These are phyloP conservation scores for Cheilosia scutellata DNA, from an alignment of 2,888 invertebrate species.

Conservation along the genomic window DNA sequence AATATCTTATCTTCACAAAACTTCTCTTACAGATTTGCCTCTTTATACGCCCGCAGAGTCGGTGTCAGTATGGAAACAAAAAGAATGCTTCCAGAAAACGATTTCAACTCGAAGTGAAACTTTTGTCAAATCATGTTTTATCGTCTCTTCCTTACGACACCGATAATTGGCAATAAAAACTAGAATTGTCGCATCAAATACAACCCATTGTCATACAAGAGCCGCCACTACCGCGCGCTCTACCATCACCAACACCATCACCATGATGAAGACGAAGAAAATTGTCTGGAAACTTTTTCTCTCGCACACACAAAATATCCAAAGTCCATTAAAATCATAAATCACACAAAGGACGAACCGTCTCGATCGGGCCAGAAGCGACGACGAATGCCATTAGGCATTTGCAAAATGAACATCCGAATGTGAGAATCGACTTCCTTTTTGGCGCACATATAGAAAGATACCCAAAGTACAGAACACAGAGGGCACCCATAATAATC, in stretches of 20 bases:
- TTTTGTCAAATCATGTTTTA: conserved; percentile 49
- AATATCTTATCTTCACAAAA: too few species aligned
- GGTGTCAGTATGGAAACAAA: background rate
- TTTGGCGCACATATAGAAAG: conserved; percentile 1
- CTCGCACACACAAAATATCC: conserved; percentile 33
- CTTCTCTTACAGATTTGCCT: background rate
- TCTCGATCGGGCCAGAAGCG: conserved; percentile 46
- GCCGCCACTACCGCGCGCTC: background rate
- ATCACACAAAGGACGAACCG: conserved; percentile 58
- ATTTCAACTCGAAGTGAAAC: conserved; percentile 46
- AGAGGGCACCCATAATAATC: conserved; percentile 12
- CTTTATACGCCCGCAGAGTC: background rate
- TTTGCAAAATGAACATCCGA: conserved; percentile 66
- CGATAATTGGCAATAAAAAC: conserved; percentile 69
- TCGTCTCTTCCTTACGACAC: conserved; percentile 53
- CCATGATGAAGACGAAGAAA: conserved; percentile 35
- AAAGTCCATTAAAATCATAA: conserved; percentile 72
- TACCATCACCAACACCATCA: background rate
- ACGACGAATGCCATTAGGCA: conserved; percentile 66
- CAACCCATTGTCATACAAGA: conserved; percentile 45
- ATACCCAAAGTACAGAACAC: too few species aligned
- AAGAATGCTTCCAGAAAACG: background rate
- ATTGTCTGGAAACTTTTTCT: conserved; percentile 66
- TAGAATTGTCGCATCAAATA: conserved; percentile 61
- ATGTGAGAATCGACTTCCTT: conserved; percentile 59